Base-by-base conservation (phyloP, 2,797 vertebrate species). In the Enteromius mattozi region DNA sequence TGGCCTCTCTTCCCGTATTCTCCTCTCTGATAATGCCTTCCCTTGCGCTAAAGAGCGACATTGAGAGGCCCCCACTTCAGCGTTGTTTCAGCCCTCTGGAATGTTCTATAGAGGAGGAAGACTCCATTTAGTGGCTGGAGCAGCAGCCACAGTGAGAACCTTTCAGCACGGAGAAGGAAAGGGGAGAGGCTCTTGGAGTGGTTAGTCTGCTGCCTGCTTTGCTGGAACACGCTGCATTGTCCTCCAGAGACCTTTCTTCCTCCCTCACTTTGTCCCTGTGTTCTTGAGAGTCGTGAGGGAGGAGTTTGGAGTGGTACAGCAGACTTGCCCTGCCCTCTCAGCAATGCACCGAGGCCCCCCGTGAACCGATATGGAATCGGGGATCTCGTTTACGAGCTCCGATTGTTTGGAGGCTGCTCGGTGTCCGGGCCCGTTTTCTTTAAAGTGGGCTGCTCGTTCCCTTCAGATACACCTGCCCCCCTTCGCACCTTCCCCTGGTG, bases 401-500 rank as follows among this genome's bases (percentile, higher is more conserved):
- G 89, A 90, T 6, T 13, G 77, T 91, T 91, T 84, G 87, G 89
- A 90, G 91, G 86, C 87, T 87, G 72, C 65, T 42, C 42, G 51
- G 81, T 47, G 86, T 84, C 75, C 51, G 45, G 89, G 88, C 91
- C 89, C 87, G 82, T 87, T 90, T 90, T 94, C 86, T 89, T 87
- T 85, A 74, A 87, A 87, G 82, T 88, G 75, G 82, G 71, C 65
- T 86, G n/a, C 70, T 72, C 30, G 13, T 63, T 79, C 69, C 27
- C 13, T 16, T 61, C 33, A 78, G 35, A 71, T 83, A 66, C 61
- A 33, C 61, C 83, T 88, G 12, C 87, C 86, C 91, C 91, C 92
- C 93, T 49, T 88, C 84, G 87, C 89, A 9, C 90, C 89, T 94
- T 92, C 91, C 92, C 94, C 89, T 47, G 89, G 94, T 95, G 94